Conservation (phyloP, 2,888 invertebrate genomes). For the Leptopterna dolabrata region DNA sequence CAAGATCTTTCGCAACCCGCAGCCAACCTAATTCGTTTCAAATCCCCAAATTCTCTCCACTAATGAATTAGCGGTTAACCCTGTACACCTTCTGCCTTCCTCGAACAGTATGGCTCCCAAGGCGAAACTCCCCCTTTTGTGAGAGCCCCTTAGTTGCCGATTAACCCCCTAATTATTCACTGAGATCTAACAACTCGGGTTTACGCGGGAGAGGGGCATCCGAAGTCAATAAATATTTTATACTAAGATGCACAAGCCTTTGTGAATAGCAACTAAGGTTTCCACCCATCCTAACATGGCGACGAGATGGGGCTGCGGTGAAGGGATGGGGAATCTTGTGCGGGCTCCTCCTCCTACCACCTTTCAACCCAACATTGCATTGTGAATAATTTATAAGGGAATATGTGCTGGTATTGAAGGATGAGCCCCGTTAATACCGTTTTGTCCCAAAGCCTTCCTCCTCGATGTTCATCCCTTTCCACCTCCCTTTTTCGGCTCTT, state of each 20-base stretch:
- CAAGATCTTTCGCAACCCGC: slow-evolving; percentile 15
- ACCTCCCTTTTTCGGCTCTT: slow-evolving; percentile 8
- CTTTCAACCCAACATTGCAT: slow-evolving; percentile 18
- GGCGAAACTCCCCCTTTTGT: background rate
- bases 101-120: background rate
- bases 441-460: slow-evolving; percentile 46
- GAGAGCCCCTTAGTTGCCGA: slow-evolving; percentile 28
- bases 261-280: slow-evolving; percentile 50
- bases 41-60: slow-evolving; percentile 9
- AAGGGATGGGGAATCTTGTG: slow-evolving; percentile 23
- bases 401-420: slow-evolving; percentile 53
- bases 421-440: slow-evolving; percentile 50
- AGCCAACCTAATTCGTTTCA: slow-evolving; percentile 31
- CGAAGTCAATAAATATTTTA: slow-evolving; percentile 49
- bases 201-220: background rate
- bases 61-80: slow-evolving; percentile 46
- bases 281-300: background rate
- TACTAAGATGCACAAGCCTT: slow-evolving; percentile 48
- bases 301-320: background rate
- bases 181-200: background rate
- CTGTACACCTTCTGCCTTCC: background rate
- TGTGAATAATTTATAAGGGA: slow-evolving; percentile 57
- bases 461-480: background rate
- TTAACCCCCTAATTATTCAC: slow-evolving; percentile 47
- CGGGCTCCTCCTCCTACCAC: slow-evolving; percentile 13